A percentile compares a stretch with the other conserved stretches of the same genome.
phyloP scores from a whole-genome alignment of 30 jellyfish, hydroid and myxozoan species.

The Chrysaora quinquecirrha region DNA sequence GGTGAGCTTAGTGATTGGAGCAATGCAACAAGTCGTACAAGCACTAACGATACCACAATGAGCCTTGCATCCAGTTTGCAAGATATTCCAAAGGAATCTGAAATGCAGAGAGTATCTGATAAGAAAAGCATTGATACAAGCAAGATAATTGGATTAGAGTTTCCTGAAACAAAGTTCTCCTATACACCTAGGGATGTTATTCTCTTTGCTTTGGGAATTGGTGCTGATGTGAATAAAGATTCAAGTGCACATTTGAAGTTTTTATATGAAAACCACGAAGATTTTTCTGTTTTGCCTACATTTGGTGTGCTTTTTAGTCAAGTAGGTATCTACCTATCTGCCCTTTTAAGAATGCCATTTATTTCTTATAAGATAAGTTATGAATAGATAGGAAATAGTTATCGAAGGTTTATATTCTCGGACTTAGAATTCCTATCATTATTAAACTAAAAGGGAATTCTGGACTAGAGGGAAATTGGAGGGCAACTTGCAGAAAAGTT shows the following conservation, averaged over 20 bases:
- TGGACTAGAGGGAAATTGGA: too few relatives aligned
- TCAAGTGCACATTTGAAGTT: conserved; percentile 20
- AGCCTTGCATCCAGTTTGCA: conserved; percentile 9
- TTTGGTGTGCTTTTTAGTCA: conserved; percentile 82
- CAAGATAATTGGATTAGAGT: conserved; percentile 42
- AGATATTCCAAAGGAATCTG: neutral
- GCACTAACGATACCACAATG: conserved; percentile 34
- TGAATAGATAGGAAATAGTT: too few relatives aligned
- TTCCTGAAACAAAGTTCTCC: conserved; percentile 28
- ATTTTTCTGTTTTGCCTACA: conserved; percentile 86
- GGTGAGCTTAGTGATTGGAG: conserved; percentile 61
- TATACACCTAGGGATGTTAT: conserved; percentile 77
- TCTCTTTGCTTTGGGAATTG: conserved; percentile 86
- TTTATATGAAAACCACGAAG: conserved; percentile 81
- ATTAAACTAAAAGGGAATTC: too few relatives aligned
- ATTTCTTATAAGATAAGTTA: too few relatives aligned
- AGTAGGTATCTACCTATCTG: conserved; percentile 53
- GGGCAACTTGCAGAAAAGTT: too few relatives aligned
- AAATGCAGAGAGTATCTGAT: neutral
- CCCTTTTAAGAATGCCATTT: too few relatives aligned
- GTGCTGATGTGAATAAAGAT: conserved; percentile 61
- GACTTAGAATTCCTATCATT: too few relatives aligned
- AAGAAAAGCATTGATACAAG: conserved; percentile 20
- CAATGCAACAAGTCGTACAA: conserved; percentile 38
- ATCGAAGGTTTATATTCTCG: too few relatives aligned